Evolutionary conservation across 2,113 vertebrate genomes (phyloP).

Genomic region (Prolemur simus): DNA sequence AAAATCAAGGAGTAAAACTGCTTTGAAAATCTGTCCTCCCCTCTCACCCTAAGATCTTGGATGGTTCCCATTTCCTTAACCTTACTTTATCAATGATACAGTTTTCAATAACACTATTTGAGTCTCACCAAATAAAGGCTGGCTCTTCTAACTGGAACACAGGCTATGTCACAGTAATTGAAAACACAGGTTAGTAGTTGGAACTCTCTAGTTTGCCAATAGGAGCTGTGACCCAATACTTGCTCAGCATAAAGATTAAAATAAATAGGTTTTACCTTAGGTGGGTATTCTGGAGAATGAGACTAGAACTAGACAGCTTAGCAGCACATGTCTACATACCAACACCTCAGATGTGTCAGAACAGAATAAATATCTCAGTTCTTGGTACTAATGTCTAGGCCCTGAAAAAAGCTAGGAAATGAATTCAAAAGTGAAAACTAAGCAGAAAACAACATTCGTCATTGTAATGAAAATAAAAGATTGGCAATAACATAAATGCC

Average conservation of each 20-base stretch:
- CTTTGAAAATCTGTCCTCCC: not conserved
- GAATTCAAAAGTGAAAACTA: slow-evolving; percentile 18
- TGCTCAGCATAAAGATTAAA: not conserved
- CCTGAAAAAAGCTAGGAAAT: slow-evolving; percentile 10
- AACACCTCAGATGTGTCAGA: not conserved
- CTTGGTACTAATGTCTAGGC: not conserved
- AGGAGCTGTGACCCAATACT: not conserved
- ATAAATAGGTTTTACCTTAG: not conserved
- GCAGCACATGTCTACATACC: not conserved
- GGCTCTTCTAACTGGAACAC: not conserved
- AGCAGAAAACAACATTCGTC: not conserved
- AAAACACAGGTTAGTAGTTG: not conserved
- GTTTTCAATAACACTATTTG: not conserved
- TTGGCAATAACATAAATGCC: not conserved
- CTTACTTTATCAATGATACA: not conserved
- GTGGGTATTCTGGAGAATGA: not conserved
- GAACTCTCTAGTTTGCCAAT: not conserved
- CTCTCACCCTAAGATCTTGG: not conserved
- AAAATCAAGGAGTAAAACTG: slow-evolving; percentile 18
- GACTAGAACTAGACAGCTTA: not conserved
- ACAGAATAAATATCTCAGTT: slow-evolving; percentile 1
- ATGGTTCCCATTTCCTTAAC: not conserved
- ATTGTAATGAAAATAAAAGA: slow-evolving; percentile 5
- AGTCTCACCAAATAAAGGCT: not conserved
- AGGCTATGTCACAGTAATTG: not conserved